Percentiles rank a stretch among this genome's conserved stretches.
phyloP scores from a whole-genome alignment of 2,888 invertebrate genomes.

The Lasioglossum oenotherae region DNA sequence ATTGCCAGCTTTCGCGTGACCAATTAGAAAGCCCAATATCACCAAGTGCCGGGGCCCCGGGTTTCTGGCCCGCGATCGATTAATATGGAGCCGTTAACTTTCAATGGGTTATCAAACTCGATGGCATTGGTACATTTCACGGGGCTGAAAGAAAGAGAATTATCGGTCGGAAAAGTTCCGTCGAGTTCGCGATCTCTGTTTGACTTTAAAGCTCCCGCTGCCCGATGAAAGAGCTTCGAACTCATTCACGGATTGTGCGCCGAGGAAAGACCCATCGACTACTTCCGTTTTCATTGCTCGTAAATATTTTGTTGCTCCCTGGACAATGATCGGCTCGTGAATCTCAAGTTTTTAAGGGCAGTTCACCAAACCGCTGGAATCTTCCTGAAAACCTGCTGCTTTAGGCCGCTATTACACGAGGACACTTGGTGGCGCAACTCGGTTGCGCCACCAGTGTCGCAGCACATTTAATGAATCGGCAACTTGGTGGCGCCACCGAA shows the following conservation, averaged over 20 bases:
- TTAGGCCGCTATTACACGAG: too few species aligned
- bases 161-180: slow-evolving; percentile 8
- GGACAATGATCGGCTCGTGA: neutral
- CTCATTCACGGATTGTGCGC: neutral
- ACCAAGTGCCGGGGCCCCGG: slow-evolving; percentile 8
- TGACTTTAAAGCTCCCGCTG: neutral
- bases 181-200: slow-evolving; percentile 15
- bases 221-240: neutral
- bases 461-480: too few species aligned
- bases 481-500: too few species aligned
- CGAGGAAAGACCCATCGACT: neutral
- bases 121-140: neutral
- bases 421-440: too few species aligned
- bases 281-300: slow-evolving; percentile 12
- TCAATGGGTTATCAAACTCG: slow-evolving; percentile 3
- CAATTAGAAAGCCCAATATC: slow-evolving; percentile 57
- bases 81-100: slow-evolving; percentile 25
- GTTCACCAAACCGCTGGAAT: neutral
- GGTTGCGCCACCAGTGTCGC: too few species aligned
- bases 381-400: neutral
- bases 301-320: slow-evolving; percentile 4
- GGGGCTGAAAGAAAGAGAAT: slow-evolving; percentile 2
- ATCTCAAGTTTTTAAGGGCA: neutral
- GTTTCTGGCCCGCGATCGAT: slow-evolving; percentile 27
- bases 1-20: slow-evolving; percentile 28